Base-by-base conservation (phyloP, 2,888 invertebrate genomes). In the Nomada hirtipes region DNA sequence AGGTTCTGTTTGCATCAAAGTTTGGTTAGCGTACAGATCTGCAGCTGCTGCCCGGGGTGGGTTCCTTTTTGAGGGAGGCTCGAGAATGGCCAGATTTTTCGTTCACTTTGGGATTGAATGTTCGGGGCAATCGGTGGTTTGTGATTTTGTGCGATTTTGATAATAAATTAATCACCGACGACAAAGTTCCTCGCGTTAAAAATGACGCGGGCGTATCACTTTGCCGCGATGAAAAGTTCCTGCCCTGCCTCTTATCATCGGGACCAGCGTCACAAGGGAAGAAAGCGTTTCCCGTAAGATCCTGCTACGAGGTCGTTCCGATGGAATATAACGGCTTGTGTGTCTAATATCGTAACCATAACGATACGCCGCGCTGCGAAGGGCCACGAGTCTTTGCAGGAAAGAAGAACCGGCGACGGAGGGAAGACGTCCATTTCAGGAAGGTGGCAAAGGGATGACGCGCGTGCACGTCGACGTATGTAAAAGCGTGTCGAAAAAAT, bases 301-400 rank as follows among this genome's bases (percentile, higher is more conserved):
- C 70, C 74, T 60, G 18, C 70, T 63, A 68, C 86, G 84, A 76
- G 87, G 84, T 91, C 91, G 89, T 92, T 92, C 82, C 86, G 87
- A 71, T 84, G 89, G 88, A 36, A 36, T 88, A 91, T 91, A 91
- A 92, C 91, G 90, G 91, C 91, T 92, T 92, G 91, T 89, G 83
- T 88, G 90, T 90, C 90, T 89, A 89, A 90, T 90, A 89, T 90
- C 90, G 90, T 92, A 92, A 92, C 91, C 92, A 86, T 92, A 92
- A 92, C 91, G 90, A 90, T 90, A 90, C 87, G 85, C 79, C 87
- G 71, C 20, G 11, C 23, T n/a, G 65, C 78, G 76, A 74, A 87
- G 87, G 85, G 84, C 77, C 84, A 90, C 86, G 83, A 86, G 82
- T 59, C 74, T 3, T 10, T n/a, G 59, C 76, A 76, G 82, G 63